These are phyloP conservation scores for Corythornis vintsioides DNA, from an alignment of 2,113 vertebrate species.

Conservation along the genomic window DNA sequence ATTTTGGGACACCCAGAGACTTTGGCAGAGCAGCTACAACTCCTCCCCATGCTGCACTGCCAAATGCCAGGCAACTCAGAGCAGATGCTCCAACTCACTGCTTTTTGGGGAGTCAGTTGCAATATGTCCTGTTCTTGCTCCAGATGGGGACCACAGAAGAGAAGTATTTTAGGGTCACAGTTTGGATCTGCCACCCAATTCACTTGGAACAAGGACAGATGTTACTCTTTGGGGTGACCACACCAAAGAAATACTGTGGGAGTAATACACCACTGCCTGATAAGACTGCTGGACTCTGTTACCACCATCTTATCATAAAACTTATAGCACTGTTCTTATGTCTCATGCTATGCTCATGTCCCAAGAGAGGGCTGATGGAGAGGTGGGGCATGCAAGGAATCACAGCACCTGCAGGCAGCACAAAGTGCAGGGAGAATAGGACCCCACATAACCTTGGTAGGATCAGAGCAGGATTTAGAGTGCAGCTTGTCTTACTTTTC, in stretches of 20 bases:
- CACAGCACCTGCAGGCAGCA: accelerated
- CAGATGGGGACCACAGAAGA: background rate
- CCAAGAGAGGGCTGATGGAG: background rate
- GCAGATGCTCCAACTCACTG: background rate
- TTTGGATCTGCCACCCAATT: background rate
- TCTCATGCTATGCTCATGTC: accelerated
- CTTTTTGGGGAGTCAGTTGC: background rate
- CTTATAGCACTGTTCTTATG: background rate
- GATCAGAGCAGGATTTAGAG: background rate
- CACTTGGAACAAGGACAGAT: background rate
- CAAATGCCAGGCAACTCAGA: background rate
- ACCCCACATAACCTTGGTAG: accelerated
- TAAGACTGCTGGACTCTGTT: background rate
- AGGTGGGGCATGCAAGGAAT: background rate
- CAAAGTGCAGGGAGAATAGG: background rate
- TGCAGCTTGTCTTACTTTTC: background rate
- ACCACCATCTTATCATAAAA: background rate
- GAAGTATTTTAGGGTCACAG: background rate
- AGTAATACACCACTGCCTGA: background rate
- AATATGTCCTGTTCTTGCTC: background rate
- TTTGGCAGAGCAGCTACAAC: background rate
- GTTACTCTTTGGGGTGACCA: accelerated
- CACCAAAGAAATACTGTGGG: background rate
- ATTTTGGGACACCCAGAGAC: background rate
- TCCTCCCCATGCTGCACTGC: accelerated